These are phyloP conservation scores for Atrina japonica DNA, from an alignment of 2,888 invertebrate genomes.

Conservation along the genomic window DNA sequence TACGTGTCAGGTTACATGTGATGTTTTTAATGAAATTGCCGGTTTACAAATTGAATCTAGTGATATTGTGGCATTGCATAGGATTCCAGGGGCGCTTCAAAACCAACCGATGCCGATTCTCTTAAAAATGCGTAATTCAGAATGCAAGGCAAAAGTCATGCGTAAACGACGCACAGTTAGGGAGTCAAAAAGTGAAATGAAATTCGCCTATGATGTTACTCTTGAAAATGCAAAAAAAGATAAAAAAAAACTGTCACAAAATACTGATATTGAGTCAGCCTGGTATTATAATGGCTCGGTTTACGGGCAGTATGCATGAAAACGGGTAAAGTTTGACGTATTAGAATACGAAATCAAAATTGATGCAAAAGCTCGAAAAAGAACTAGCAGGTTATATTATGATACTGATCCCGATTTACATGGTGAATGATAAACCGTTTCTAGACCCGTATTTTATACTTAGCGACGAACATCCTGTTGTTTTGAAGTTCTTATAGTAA, in stretches of 20 bases:
- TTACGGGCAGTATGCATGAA: neutral
- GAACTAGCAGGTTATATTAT: no score
- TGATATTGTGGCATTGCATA: slow-evolving; percentile 14
- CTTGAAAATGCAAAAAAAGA: slow-evolving; percentile 8
- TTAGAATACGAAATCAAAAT: neutral
- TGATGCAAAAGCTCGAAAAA: no score
- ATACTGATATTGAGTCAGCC: neutral
- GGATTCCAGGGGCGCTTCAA: slow-evolving; percentile 15
- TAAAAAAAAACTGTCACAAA: slow-evolving; percentile 3
- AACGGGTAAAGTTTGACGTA: slow-evolving; percentile 18
- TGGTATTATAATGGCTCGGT: slow-evolving; percentile 27
- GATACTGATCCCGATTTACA: no score
- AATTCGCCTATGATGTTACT: slow-evolving; percentile 15
- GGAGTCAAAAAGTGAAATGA: neutral
- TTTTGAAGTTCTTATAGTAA: no score
- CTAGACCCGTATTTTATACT: no score
- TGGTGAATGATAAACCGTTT: no score
- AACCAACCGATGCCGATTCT: slow-evolving; percentile 10
- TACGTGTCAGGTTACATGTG: no score
- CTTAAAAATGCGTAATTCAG: slow-evolving; percentile 9
- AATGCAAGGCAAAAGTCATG: slow-evolving; percentile 11
- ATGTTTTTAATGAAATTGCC: no score
- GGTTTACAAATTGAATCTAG: no score
- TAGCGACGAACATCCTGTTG: no score
- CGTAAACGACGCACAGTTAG: neutral